These are phyloP conservation scores for Hydrocynus forskahlii DNA, from an alignment of 2,797 vertebrate genomes.

Conservation along the genomic window DNA sequence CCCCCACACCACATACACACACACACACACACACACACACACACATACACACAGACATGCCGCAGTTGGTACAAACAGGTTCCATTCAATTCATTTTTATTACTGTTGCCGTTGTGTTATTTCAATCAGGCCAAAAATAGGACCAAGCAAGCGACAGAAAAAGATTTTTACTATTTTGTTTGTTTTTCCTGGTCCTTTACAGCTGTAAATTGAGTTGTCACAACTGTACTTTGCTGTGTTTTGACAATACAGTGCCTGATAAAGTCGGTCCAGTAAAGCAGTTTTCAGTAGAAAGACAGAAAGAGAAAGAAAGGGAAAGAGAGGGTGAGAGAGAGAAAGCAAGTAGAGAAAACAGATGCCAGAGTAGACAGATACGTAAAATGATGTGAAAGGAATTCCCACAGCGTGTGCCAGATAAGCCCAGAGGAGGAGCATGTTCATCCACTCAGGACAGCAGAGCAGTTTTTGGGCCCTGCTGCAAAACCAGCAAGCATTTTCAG, in stretches of 20 bases:
- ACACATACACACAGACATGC: slow-evolving; percentile 27
- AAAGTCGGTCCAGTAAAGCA: not conserved
- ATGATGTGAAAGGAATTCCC: slow-evolving; percentile 49
- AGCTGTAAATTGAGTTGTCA: not conserved
- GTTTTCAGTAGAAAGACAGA: not conserved
- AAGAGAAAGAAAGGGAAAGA: not conserved
- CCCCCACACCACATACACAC: not conserved
- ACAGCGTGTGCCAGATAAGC: slow-evolving; percentile 35
- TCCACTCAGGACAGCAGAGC: not conserved
- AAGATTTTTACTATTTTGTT: not conserved
- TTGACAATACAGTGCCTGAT: not conserved
- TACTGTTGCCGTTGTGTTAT: not conserved
- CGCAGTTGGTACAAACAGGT: slow-evolving; percentile 35
- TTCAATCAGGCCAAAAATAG: not conserved
- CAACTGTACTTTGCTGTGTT: not conserved
- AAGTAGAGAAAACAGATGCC: slow-evolving; percentile 36
- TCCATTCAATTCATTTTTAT: slow-evolving; percentile 35
- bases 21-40: not conserved
- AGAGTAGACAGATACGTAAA: slow-evolving; percentile 38
- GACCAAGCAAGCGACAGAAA: not conserved
- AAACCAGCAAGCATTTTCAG: slow-evolving; percentile 18
- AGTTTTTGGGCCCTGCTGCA: not conserved
- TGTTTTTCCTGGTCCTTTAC: not conserved
- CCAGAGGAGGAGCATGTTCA: slow-evolving; percentile 2
- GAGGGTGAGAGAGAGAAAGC: not conserved